Conservation (phyloP, 2,888 invertebrate species). For the Silvanus unidentatus region DNA sequence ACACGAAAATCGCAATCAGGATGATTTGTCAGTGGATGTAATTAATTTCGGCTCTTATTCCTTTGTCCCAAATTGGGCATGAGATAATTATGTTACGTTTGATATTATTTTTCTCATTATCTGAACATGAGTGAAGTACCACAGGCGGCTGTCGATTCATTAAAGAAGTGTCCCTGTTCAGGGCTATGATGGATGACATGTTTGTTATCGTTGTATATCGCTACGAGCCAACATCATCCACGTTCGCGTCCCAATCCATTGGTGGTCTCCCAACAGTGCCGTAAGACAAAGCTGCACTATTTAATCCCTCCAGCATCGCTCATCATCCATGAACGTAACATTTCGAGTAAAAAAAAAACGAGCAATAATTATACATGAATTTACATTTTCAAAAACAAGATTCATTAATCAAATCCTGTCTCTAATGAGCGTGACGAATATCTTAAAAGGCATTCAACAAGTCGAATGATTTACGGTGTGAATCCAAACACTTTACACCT, state of each 20-base stretch:
- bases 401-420: slow-evolving; percentile 23
- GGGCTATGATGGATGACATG: slow-evolving; percentile 45
- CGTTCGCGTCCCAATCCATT: slow-evolving; percentile 32
- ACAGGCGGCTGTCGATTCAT: slow-evolving; percentile 42
- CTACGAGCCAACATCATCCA: slow-evolving; percentile 34
- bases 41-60: slow-evolving; percentile 2
- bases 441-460: slow-evolving; percentile 30
- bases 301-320: too few species aligned
- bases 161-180: slow-evolving; percentile 43
- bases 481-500: slow-evolving; percentile 16
- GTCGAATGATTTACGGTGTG: slow-evolving; percentile 34
- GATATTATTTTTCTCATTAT: slow-evolving; percentile 35
- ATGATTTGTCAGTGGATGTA: too few species aligned
- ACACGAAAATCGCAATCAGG: too few species aligned
- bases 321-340: too few species aligned
- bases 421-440: slow-evolving; percentile 24
- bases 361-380: too few species aligned
- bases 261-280: slow-evolving; percentile 34
- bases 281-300: slow-evolving; percentile 5
- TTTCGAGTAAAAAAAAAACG: too few species aligned
- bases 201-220: slow-evolving; percentile 43
- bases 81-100: slow-evolving; percentile 27
- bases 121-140: slow-evolving; percentile 33
- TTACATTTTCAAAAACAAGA: too few species aligned
- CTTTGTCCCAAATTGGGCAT: slow-evolving; percentile 14